Base-by-base conservation (phyloP, 1,140 invertebrate species). In the Pachypeltis micranthus region DNA sequence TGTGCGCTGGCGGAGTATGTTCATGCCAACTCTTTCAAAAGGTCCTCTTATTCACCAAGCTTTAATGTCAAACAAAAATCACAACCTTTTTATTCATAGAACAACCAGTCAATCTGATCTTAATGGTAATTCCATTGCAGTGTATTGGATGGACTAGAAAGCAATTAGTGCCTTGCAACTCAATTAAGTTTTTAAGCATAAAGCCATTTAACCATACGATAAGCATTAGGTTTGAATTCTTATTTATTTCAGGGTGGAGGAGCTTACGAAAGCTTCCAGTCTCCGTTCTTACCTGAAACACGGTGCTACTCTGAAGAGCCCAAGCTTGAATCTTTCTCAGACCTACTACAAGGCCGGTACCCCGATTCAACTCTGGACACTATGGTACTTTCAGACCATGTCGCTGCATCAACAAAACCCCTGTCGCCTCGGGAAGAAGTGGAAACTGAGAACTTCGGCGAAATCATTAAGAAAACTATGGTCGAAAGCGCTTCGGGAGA, bases 391-490 rank as follows among this genome's bases (percentile, higher is more conserved):
- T 25, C 54, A 3, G 26, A 21, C 19, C 16, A 34, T 23, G 51
- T 57, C 26, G 14, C 10, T 2, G 23, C 21, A 7, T 63, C 54
- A 16, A 21, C 23, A n/a, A 58, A 61, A 31, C 44, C 27, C n/a
- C 14, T 27, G 23, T 56, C 62, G 21, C 67, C 76, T 54, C 66
- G 70, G 4, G 78, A 74, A 4, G 76, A 81, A 56, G 78, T 76
- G 65, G 79, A 80, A 34, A 58, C 59, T 57, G 88, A 90, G 70
- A 92, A 92, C 74, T 91, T 93, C 74, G 90, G 89, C 39, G 90
- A 93, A 79, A 90, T 93, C 64, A 92, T 93, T 66, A 93, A 91
- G 75, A 91, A 93, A 75, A 88, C 89, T 29, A 91, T 93, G 80
- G 89, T 92, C 68, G 91, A 92, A 76, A 90, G 88, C 69, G 90